Conservation (phyloP, 2,797 vertebrate genomes). For the Notamacropus eugenii region DNA sequence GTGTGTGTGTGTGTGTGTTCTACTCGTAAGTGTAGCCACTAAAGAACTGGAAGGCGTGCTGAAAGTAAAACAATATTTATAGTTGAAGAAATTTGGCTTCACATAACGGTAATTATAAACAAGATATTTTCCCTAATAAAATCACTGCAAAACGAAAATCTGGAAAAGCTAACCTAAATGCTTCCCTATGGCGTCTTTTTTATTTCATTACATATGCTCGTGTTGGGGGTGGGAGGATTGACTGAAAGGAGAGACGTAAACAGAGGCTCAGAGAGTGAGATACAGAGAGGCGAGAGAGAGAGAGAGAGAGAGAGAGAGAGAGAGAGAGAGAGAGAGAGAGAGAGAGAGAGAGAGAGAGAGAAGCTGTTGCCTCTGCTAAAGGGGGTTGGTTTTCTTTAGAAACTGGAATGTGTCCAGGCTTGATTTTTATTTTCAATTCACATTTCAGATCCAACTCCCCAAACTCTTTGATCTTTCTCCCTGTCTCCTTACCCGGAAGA, state of each 20-base stretch:
- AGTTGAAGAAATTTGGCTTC: slow-evolving; percentile 70
- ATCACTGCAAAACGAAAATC: slow-evolving; percentile 68
- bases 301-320: rapidly evolving
- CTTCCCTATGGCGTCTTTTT: slow-evolving; percentile 59
- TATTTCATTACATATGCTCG: slow-evolving; percentile 56
- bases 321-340: too few relatives aligned
- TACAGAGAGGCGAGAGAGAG: neutral
- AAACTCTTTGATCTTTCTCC: slow-evolving; percentile 95
- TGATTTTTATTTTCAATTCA: slow-evolving; percentile 88
- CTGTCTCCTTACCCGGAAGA: slow-evolving; percentile 99
- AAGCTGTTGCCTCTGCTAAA: slow-evolving; percentile 56
- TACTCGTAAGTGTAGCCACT: slow-evolving; percentile 45
- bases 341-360: neutral
- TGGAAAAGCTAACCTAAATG: slow-evolving; percentile 58
- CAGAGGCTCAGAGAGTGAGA: neutral
- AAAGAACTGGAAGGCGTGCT: slow-evolving; percentile 57
- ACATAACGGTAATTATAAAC: slow-evolving; percentile 74
- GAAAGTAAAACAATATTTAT: slow-evolving; percentile 69
- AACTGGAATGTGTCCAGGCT: slow-evolving; percentile 92
- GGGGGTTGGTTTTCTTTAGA: slow-evolving; percentile 87
- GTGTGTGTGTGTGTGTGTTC: neutral
- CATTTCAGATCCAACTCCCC: slow-evolving; percentile 93
- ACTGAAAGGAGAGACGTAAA: neutral
- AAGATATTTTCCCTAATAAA: slow-evolving; percentile 75
- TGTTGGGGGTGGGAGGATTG: neutral